Evolutionary conservation across 2,888 invertebrate species (phyloP).

Genomic region (Resseliella maxima): DNA sequence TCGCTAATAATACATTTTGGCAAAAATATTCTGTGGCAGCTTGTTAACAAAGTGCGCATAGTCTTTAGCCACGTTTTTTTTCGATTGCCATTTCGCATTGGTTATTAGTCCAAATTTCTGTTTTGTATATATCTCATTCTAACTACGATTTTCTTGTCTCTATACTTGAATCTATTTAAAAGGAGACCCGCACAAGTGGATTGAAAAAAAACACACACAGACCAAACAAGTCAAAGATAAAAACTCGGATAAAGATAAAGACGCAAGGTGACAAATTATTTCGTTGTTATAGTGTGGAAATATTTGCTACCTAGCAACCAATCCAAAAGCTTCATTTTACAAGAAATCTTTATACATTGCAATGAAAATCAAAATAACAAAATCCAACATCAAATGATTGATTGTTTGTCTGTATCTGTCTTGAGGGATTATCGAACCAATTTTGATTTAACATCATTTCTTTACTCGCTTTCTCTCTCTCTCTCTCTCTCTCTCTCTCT

Average conservation of each 20-base stretch:
- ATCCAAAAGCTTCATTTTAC: background rate
- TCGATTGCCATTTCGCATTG: too few species aligned
- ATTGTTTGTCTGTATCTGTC: conserved; percentile 1
- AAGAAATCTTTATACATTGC: background rate
- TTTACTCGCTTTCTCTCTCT: background rate
- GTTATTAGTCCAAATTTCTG: too few species aligned
- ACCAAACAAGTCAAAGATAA: background rate
- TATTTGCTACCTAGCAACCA: conserved; percentile 4
- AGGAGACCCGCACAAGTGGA: too few species aligned
- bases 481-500: background rate
- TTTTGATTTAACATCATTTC: background rate
- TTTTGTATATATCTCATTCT: too few species aligned
- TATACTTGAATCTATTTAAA: too few species aligned
- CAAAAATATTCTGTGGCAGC: background rate
- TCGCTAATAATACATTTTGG: conserved; percentile 24
- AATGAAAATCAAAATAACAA: background rate
- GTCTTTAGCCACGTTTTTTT: too few species aligned
- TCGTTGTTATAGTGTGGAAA: background rate
- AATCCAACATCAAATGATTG: background rate
- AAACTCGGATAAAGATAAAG: background rate
- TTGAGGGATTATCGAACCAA: conserved; percentile 21
- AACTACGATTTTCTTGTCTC: too few species aligned
- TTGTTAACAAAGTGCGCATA: too few species aligned
- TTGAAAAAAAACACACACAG: too few species aligned
- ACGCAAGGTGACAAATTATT: background rate